Base-by-base conservation (phyloP, 1,140 invertebrate species). In the Ericerus pela region DNA sequence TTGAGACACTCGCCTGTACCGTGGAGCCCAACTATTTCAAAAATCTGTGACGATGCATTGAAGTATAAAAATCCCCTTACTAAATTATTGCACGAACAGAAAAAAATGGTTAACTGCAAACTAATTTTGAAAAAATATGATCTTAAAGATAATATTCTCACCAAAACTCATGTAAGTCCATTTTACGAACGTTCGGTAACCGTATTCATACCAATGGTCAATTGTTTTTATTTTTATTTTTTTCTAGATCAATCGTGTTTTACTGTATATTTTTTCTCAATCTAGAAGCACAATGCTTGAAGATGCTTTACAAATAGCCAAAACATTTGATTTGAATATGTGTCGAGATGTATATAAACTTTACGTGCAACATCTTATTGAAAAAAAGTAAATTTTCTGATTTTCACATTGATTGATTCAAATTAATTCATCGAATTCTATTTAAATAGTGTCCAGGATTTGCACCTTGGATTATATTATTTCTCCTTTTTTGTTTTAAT, bases 71-170 rank as follows among this genome's bases (percentile, higher is more conserved):
- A 22, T 22, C 41, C 41, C 3, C 41, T 47, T 24, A 47, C 41
- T 3, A 47, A 47, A 24, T 47, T 47, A 24, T 10, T 47, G 20
- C 22, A 14, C 41, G 41, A 47, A 24, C 41, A 47, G 41, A 47
- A 14, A 14, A 47, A 47, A 47, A 24, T 24, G 18, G 41, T 47
- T 5, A 24, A 47, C 26, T 47, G 41, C 26, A 47, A 47, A 47
- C 26, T 47, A 47, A 47, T 47, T 16, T 22, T 47, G 41, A 47
- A 47, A 24, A 47, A 47, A 47, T 47, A 47, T 24, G 20, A 47
- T 47, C 14, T 47, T 24, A 47, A 47, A 24, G 41, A 22, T 16
- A 24, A 47, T 14, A 16, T 47, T 10, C 14, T 47, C 3, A 47
- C 41, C 11, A 47, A 47, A 24, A 24, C 41, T 3, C 41, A 47